Percentiles rank a stretch among this genome's conserved stretches.
Evolutionary conservation across 2,797 vertebrate genomes (phyloP).

Genomic region (Trachops cirrhosus): DNA sequence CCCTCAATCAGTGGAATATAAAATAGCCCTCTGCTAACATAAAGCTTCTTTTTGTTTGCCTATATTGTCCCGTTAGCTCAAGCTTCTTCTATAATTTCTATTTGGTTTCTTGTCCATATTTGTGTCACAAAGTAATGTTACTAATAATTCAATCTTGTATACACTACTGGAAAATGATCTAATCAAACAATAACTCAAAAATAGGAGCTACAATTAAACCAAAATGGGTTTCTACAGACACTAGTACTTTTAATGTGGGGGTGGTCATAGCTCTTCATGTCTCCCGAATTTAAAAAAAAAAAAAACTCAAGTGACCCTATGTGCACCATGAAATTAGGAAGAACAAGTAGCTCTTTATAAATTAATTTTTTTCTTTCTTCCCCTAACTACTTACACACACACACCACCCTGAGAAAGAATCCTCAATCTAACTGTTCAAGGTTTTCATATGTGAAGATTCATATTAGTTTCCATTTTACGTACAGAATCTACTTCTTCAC

Average conservation of each 20-base stretch:
- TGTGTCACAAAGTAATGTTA: not conserved
- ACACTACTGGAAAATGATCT: not conserved
- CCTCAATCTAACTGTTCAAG: not conserved
- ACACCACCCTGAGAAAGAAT: not conserved
- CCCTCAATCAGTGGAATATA: not conserved
- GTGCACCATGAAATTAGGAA: not conserved
- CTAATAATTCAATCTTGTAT: not conserved
- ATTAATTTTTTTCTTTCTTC: not conserved
- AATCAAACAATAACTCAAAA: not conserved
- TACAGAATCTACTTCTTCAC: not conserved
- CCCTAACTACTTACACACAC: not conserved
- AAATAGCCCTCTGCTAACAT: not conserved
- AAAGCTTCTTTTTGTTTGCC: not conserved
- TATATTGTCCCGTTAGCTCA: not conserved
- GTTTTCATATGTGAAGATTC: constrained; percentile 21
- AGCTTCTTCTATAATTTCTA: not conserved
- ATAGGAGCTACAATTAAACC: not conserved
- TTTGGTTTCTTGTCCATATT: not conserved
- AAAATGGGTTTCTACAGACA: not conserved
- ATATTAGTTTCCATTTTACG: not conserved
- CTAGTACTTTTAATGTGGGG: not conserved
- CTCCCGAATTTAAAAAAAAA: constrained; percentile 21
- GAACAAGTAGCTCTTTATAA: not conserved
- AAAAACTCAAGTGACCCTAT: not conserved
- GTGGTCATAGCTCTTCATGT: not conserved